phyloP scores from a whole-genome alignment of 2,888 invertebrate genomes.

The Gastracanthus pulcherrimus region DNA sequence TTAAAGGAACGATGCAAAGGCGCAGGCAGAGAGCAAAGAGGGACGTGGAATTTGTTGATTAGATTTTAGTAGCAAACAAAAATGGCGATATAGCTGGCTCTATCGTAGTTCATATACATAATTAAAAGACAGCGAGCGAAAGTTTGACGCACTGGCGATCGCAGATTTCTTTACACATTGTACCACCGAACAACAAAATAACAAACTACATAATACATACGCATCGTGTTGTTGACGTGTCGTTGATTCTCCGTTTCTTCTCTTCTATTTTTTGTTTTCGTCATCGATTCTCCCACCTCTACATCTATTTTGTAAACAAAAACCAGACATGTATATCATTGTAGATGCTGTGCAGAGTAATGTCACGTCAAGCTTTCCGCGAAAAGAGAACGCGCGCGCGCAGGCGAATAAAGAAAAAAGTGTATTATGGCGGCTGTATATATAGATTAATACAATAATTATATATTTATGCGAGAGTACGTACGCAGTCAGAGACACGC shows the following conservation, averaged over 20 bases:
- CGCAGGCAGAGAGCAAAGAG: neutral
- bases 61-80: constrained; percentile 46
- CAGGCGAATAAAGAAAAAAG: constrained; percentile 4
- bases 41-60: constrained; percentile 51
- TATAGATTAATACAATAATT: constrained; percentile 49
- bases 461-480: constrained; percentile 26
- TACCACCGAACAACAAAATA: neutral
- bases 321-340: constrained; percentile 19
- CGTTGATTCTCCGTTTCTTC: neutral
- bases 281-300: neutral
- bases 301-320: constrained; percentile 22
- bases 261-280: too few relatives aligned
- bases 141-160: constrained; percentile 59
- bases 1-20: neutral
- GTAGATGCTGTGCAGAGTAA: constrained; percentile 55
- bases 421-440: constrained; percentile 26
- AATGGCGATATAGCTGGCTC: constrained; percentile 72
- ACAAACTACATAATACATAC: neutral
- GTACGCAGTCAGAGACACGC: neutral
- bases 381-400: neutral
- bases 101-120: constrained; percentile 71
- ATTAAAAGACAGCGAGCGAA: constrained; percentile 59
- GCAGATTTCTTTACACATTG: constrained; percentile 33
- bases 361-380: constrained; percentile 56
- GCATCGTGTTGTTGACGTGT: neutral